Evolutionary conservation across 2,113 vertebrate genomes (phyloP), one percentile per base, ranked within the genome.

Genomic region (Silurus meridionalis): DNA sequence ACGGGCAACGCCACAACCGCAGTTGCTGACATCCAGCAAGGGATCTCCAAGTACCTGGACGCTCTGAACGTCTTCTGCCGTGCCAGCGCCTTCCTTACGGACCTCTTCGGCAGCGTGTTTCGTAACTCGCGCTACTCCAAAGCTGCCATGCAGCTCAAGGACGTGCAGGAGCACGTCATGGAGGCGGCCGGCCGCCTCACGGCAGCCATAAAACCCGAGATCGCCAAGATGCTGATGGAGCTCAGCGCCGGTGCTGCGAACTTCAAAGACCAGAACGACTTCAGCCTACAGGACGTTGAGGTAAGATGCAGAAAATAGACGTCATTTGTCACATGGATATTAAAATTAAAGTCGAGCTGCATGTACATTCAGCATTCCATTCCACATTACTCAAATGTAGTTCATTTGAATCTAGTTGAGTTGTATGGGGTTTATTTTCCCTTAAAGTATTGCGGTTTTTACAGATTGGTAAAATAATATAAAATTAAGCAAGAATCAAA

Each of bases 141-240:
- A 96, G 97, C 98, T 91, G 98, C 98, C 96, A 96, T 96, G 96
- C 97, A 99, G 95, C 97, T 99, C 93, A 99, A 97, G 92, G 98
- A 99, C 93, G 98, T 99, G 95, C 98, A 99, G 96, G 98, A 99
- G 96, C 98, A 99, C 83, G 97, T 99, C 95, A 98, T 97, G 97
- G 98, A 99, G 93, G 97, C 97, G 79, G 97, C 98, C 63, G 97
- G 97, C 89, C 96, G 98, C 90, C 96, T 99, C 92, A 99, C 98
- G 86, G 97, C 98, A 87, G 98, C 98, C 95, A 98, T 99, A 96
- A 99, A 99, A 94, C 98, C 98, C 0, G 98, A 99, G 94, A 99
- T 99, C 25, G 98, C 97, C 95, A 99, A 99, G 95, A 99, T 99
- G 98, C 96, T 99, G 92, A 99, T 99, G 98, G 98, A 99, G 88